Conservation (phyloP, 1,140 invertebrate species). For the Brachionus calyciflorus region DNA sequence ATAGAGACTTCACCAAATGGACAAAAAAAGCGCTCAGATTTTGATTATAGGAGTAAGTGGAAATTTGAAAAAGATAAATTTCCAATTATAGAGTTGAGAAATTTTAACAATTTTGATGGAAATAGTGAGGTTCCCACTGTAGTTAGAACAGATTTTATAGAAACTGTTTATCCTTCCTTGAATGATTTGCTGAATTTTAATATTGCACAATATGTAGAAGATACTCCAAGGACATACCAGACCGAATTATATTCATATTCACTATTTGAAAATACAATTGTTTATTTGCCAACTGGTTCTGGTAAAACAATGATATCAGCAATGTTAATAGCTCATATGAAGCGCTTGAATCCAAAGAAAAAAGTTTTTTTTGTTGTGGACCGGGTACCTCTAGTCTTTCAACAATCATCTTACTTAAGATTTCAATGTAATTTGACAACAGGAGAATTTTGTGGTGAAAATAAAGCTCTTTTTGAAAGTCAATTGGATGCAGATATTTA, state of each 20-base stretch:
- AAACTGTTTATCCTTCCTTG: not conserved
- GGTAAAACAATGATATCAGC: conserved; percentile 56
- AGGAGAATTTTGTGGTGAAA: conserved; percentile 20
- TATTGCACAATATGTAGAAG: conserved; percentile 34
- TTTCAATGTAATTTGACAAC: conserved; percentile 4
- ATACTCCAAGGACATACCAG: conserved; percentile 53
- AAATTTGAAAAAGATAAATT: not conserved
- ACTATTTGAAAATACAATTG: conserved; percentile 51
- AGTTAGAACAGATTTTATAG: not conserved
- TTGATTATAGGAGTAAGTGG: not conserved
- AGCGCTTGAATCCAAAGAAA: conserved; percentile 51
- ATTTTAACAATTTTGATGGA: not conserved
- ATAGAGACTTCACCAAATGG: not conserved
- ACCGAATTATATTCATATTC: conserved; percentile 53
- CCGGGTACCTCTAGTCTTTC: conserved; percentile 56
- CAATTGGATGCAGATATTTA: not conserved
- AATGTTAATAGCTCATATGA: conserved; percentile 54
- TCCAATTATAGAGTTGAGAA: not conserved
- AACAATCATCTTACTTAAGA: conserved; percentile 54
- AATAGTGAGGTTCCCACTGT: not conserved
- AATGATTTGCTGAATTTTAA: not conserved
- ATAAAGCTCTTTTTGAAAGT: not conserved
- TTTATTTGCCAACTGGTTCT: conserved; percentile 57
- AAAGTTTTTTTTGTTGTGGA: conserved; percentile 56
- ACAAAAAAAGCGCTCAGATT: not conserved